These are phyloP conservation scores for Ornithoptera priamus DNA, from an alignment of 2,888 invertebrate species.

Conservation along the genomic window DNA sequence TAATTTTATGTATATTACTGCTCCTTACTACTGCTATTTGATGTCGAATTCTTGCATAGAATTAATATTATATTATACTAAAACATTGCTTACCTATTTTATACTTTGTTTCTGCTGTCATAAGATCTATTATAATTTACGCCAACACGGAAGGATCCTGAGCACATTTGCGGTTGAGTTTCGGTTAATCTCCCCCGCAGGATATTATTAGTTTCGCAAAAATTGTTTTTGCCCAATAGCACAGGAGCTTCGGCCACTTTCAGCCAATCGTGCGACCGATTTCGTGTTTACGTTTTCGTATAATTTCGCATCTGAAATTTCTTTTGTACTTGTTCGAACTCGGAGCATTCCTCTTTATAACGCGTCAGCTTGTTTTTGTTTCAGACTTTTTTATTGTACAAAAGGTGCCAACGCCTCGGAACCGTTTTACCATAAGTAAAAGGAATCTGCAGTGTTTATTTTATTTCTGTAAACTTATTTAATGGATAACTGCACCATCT, in stretches of 20 bases:
- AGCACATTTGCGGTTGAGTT: constrained; percentile 72
- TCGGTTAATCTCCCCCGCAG: constrained; percentile 73
- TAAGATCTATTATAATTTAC: constrained; percentile 42
- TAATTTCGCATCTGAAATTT: constrained; percentile 52
- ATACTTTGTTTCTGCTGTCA: constrained; percentile 32
- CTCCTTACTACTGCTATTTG: no score
- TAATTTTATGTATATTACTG: no score
- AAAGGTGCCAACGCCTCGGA: constrained; percentile 16
- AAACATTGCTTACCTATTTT: constrained; percentile 29
- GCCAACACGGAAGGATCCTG: constrained; percentile 47
- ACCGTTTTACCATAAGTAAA: neutral
- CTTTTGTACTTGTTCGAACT: constrained; percentile 39
- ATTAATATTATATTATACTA: neutral
- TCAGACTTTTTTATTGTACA: constrained; percentile 16
- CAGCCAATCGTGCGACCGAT: constrained; percentile 65
- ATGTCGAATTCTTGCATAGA: neutral
- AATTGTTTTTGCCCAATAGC: constrained; percentile 79
- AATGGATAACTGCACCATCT: no score
- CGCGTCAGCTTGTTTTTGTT: constrained; percentile 20
- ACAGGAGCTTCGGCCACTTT: constrained; percentile 62
- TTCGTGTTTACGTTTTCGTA: constrained; percentile 49
- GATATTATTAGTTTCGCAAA: constrained; percentile 70
- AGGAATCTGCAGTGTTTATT: no score
- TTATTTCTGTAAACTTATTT: no score
- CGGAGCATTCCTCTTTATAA: constrained; percentile 21